These are phyloP conservation scores for Muricea muricata DNA, from an alignment of 92 coral and sea anemone genomes.

Conservation along the genomic window DNA sequence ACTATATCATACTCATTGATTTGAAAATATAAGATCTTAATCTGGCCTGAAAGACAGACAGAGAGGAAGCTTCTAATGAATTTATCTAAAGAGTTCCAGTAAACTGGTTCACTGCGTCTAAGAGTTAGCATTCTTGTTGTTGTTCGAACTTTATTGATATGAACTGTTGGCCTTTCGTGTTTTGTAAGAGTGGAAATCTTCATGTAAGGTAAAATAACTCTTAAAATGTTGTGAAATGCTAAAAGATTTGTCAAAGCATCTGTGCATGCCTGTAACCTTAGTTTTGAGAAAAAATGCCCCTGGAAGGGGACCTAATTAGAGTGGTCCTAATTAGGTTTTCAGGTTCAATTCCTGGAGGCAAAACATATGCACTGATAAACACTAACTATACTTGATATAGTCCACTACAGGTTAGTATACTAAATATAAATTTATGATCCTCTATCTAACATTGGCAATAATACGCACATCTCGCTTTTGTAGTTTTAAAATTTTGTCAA, in stretches of 20 bases:
- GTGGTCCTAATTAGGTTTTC: too few relatives aligned
- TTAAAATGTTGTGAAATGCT: background rate
- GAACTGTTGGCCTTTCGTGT: background rate
- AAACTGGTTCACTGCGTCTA: background rate
- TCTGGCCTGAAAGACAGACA: too few relatives aligned
- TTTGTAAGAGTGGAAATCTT: background rate
- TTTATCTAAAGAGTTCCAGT: background rate
- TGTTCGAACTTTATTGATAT: background rate
- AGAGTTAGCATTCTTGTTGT: background rate
- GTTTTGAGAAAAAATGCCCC: background rate
- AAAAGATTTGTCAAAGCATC: background rate
- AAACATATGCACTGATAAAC: too few relatives aligned
- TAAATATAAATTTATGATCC: background rate
- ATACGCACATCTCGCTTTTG: constrained; percentile 7
- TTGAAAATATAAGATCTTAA: too few relatives aligned
- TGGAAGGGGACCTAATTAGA: too few relatives aligned
- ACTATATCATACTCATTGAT: too few relatives aligned
- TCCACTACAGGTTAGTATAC: too few relatives aligned
- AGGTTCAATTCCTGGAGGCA: too few relatives aligned
- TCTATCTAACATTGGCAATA: constrained; percentile 2
- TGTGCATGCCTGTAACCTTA: background rate
- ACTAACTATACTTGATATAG: too few relatives aligned
- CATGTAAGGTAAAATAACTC: background rate
- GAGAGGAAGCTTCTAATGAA: background rate
- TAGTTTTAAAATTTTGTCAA: background rate